Percentiles rank a stretch among this genome's conserved stretches.
These are phyloP conservation scores for Dendrocincla tyrannina DNA, from an alignment of 2,797 vertebrate genomes.

Conservation along the genomic window DNA sequence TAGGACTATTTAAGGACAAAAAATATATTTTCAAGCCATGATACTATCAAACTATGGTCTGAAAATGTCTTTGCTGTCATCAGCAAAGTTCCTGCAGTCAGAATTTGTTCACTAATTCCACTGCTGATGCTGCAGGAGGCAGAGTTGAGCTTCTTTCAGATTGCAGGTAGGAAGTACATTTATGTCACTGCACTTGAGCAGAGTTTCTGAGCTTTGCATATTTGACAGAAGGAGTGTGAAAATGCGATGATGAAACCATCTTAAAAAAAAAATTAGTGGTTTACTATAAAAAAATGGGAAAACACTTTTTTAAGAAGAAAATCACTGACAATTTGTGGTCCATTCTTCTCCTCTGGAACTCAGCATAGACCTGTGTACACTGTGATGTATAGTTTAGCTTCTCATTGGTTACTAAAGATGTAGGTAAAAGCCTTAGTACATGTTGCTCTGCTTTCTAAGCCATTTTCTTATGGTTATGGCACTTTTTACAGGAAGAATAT, in stretches of 20 bases:
- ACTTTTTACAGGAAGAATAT: neutral
- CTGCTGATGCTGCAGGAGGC: constrained; percentile 53
- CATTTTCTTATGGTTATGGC: neutral
- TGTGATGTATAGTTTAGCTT: neutral
- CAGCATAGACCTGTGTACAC: neutral
- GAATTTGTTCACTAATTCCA: neutral
- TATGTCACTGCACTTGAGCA: neutral
- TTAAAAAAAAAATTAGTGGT: neutral
- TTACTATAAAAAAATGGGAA: neutral
- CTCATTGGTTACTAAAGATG: neutral
- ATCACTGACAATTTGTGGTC: neutral
- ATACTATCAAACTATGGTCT: neutral
- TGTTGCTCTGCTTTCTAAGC: neutral
- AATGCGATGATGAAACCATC: neutral
- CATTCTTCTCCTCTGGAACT: neutral
- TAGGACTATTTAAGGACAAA: neutral
- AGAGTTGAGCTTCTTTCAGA: constrained; percentile 52
- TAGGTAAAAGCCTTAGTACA: neutral
- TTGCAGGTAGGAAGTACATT: neutral
- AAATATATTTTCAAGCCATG: neutral
- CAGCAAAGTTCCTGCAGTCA: neutral
- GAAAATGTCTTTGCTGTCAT: neutral
- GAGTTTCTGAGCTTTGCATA: neutral
- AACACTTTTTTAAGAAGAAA: neutral
- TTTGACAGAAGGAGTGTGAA: neutral